A percentile compares a stretch with the other conserved stretches of the same genome.
These are phyloP conservation scores for Morinoia aosen DNA, from an alignment of 2,888 invertebrate species.

Conservation along the genomic window DNA sequence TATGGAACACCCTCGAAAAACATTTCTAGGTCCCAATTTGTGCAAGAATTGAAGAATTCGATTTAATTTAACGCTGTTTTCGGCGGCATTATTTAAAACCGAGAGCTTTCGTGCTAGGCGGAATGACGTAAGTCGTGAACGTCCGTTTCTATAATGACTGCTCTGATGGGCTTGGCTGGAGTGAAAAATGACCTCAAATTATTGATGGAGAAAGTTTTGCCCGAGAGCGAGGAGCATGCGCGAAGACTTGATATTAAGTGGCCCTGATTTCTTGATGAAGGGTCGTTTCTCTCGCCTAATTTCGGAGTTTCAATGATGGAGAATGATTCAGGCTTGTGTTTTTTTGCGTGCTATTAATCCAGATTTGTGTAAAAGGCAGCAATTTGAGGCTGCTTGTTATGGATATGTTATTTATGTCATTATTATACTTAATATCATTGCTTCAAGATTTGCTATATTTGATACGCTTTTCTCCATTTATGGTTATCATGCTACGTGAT, in stretches of 20 bases:
- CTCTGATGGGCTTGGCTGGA: not conserved
- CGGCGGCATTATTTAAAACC: not conserved
- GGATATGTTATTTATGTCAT: no score
- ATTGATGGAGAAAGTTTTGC: not conserved
- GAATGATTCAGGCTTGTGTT: not conserved
- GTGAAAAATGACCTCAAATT: conserved; percentile 17
- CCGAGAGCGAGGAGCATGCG: not conserved
- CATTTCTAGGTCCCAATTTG: not conserved
- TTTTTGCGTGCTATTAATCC: not conserved
- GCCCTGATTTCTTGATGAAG: not conserved
- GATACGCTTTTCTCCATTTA: no score
- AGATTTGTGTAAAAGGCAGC: not conserved
- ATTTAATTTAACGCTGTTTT: not conserved
- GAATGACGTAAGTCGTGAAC: not conserved
- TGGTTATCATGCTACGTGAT: no score
- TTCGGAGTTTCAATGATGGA: not conserved
- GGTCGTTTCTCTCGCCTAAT: not conserved
- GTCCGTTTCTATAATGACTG: conserved; percentile 12
- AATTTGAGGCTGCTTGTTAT: not conserved
- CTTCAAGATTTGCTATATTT: no score
- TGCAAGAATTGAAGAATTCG: not conserved
- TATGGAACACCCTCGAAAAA: not conserved
- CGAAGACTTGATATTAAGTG: conserved; percentile 9
- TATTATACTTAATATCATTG: no score
- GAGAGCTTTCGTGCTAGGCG: not conserved